Base-by-base conservation (phyloP, 2,888 invertebrate species). In the Sarcophaga carnaria region DNA sequence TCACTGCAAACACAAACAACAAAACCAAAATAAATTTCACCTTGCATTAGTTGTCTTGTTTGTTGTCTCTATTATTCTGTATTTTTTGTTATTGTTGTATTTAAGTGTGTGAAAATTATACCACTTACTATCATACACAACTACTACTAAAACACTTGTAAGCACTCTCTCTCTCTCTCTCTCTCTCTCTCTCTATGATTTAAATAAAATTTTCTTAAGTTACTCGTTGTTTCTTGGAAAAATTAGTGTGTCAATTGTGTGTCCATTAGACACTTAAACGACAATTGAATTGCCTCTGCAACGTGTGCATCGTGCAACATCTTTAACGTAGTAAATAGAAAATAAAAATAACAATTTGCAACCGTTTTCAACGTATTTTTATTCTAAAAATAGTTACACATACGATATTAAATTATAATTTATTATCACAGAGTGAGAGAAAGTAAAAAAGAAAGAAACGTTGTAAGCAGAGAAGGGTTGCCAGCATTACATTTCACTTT, bases 171-270 rank as follows among this genome's bases (percentile, higher is more conserved):
- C 12, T 2, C 20, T 60, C 60, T 17, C 17, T 74, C 11, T 63
- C n/a, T 49, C 17, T 63, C 11, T 25, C 11, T 60, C 17, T 63
- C n/a, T 49, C 17, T 63, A 5, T 25, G n/a, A 45, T 25, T 45
- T 63, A 37, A 66, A 66, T 66, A 66, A 67, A 67, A 54, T 54
- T 54, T 12, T 54, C 54, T 54, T 54, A 17, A 54, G 54, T 54
- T 54, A 14, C 14, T 54, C 17, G 54, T 54, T 54, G 54, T 54
- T 54, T 66, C 11, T 59, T 54, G 17, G 17, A 17, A 54, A 64
- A 80, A 80, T 71, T 80, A 84, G 69, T 69, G 60, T 80, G 80
- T 80, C 84, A 84, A 80, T 76, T 80, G 80, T 75, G 27, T 74
- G 79, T 3, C 54, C 64, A 47, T 83, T 22, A 59, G 20, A 79